These are phyloP conservation scores for Paguma larvata DNA, from an alignment of 2,797 vertebrate genomes.

Conservation along the genomic window DNA sequence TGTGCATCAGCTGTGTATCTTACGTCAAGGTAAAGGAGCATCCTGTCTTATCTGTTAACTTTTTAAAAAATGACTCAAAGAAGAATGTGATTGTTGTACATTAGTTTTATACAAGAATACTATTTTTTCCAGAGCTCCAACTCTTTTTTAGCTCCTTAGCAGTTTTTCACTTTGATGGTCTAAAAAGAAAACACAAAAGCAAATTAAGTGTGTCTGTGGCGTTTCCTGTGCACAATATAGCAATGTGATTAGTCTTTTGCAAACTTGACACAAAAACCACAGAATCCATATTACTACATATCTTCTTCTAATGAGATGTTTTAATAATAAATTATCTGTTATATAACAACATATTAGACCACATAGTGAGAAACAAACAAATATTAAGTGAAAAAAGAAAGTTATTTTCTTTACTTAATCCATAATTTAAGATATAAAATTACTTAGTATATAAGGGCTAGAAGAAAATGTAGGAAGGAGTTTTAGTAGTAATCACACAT, in stretches of 20 bases:
- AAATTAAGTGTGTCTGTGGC: conserved; percentile 65
- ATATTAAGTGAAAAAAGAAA: neutral
- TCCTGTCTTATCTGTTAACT: conserved; percentile 71
- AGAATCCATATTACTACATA: neutral
- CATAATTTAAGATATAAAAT: conserved; percentile 31
- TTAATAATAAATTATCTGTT: conserved; percentile 53
- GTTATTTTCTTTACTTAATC: neutral
- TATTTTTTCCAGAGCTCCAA: conserved; percentile 30
- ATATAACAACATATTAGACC: neutral
- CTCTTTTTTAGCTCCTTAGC: conserved; percentile 38
- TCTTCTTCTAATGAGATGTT: conserved; percentile 34
- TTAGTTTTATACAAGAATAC: conserved; percentile 14
- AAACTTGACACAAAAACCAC: conserved; percentile 66
- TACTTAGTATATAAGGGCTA: neutral
- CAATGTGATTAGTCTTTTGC: neutral
- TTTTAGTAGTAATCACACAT: neutral
- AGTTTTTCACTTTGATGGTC: conserved; percentile 54
- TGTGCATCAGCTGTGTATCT: conserved; percentile 62
- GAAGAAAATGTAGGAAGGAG: neutral
- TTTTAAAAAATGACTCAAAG: conserved; percentile 53
- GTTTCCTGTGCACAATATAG: conserved; percentile 69
- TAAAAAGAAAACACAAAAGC: conserved; percentile 41
- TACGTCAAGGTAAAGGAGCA: conserved; percentile 60
- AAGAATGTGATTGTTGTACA: conserved; percentile 47
- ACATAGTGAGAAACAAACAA: neutral